phyloP scores from a whole-genome alignment of 2,113 vertebrate species.

The Connochaetes taurinus region DNA sequence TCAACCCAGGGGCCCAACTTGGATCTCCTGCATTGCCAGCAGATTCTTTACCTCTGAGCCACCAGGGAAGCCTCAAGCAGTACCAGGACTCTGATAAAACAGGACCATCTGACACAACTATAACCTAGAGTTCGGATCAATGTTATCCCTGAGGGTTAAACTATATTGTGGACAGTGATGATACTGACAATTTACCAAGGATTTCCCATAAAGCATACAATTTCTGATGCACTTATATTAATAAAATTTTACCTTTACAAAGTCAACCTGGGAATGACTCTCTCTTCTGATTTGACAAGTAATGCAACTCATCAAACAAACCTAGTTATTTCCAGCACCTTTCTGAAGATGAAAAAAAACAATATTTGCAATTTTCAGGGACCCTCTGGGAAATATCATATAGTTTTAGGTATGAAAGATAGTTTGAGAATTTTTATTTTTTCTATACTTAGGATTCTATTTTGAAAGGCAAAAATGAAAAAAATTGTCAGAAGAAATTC shows the following conservation, averaged over 20 bases:
- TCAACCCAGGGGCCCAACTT: neutral
- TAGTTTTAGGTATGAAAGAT: neutral
- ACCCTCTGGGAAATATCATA: neutral
- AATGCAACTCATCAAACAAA: neutral
- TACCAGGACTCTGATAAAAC: neutral
- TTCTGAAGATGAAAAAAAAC: neutral
- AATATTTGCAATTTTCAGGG: neutral
- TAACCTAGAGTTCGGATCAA: neutral
- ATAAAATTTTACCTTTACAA: neutral
- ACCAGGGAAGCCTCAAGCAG: neutral
- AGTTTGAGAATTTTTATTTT: neutral
- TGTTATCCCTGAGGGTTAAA: neutral
- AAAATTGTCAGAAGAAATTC: neutral
- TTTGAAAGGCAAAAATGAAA: neutral
- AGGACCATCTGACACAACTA: neutral
- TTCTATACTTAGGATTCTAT: neutral
- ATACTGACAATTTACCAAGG: neutral
- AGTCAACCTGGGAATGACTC: neutral
- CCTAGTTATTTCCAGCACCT: neutral
- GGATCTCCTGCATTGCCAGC: neutral
- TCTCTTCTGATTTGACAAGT: neutral
- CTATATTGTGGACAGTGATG: neutral
- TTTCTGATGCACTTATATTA: neutral
- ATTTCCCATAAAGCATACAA: neutral
- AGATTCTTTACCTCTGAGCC: neutral